Conservation (phyloP, 2,888 invertebrate species). For the Plusia festucae region DNA sequence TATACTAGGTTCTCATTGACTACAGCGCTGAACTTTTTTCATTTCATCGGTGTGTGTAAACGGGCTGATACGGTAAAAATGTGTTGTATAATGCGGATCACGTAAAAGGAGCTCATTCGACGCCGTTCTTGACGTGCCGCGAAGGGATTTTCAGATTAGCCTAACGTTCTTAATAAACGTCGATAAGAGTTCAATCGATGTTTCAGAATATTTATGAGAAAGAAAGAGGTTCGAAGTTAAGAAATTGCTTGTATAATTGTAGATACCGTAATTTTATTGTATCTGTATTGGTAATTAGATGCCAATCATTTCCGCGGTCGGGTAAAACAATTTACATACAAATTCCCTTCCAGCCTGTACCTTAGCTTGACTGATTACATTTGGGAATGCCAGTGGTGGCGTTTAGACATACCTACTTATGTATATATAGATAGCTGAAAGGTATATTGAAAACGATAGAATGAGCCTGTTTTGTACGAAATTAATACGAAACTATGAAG, state of each 20-base stretch:
- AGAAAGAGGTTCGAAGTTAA: not conserved
- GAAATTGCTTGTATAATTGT: not conserved
- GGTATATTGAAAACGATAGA: not conserved
- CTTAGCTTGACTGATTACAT: constrained; percentile 66
- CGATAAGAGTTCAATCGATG: constrained; percentile 30
- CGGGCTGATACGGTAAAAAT: constrained; percentile 19
- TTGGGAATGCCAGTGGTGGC: constrained; percentile 51
- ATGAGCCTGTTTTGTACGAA: constrained; percentile 30
- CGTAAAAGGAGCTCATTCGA: constrained; percentile 57
- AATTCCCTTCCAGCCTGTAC: constrained; percentile 59
- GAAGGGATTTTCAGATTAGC: constrained; percentile 57
- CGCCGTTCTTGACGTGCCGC: constrained; percentile 58
- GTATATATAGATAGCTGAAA: constrained; percentile 14
- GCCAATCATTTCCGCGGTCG: constrained; percentile 61
- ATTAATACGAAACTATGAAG: constrained; percentile 37
- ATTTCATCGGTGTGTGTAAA: not conserved
- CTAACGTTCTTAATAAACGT: constrained; percentile 51
- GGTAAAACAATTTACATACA: constrained; percentile 71
- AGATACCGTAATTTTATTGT: constrained; percentile 18
- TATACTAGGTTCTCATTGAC: not conserved
- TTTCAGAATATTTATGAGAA: constrained; percentile 17
- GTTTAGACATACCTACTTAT: constrained; percentile 23
- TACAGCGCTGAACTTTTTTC: not conserved
- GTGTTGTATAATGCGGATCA: constrained; percentile 53
- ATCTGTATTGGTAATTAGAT: constrained; percentile 48